Conservation (phyloP, 2,113 vertebrate species). For the Athene cunicularia region DNA sequence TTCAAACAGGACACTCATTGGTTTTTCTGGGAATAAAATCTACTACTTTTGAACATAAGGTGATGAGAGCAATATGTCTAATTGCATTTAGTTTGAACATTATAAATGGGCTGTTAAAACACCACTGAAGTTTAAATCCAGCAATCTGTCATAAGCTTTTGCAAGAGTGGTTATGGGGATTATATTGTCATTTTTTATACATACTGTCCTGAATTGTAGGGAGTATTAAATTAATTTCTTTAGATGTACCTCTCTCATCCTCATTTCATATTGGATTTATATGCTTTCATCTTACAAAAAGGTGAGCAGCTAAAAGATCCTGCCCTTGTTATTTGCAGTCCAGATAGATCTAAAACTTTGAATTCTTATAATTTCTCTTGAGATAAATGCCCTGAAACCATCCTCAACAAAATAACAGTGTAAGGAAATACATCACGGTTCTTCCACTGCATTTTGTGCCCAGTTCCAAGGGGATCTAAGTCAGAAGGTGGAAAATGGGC, state of each 20-base stretch:
- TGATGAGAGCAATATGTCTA: neutral
- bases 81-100: constrained; percentile 15
- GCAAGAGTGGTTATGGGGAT: neutral
- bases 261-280: neutral
- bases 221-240: neutral
- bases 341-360: neutral
- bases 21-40: neutral
- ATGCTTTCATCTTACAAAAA: neutral
- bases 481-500: neutral
- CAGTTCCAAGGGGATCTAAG: neutral
- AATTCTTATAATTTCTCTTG: neutral
- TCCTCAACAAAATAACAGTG: neutral
- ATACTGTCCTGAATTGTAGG: neutral
- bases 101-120: neutral
- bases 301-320: neutral
- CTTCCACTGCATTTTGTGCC: neutral
- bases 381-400: neutral
- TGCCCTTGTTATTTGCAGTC: neutral
- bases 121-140: neutral
- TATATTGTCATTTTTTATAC: neutral
- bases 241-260: neutral
- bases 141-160: neutral
- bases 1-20: neutral
- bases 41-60: neutral
- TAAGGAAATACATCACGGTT: neutral